These are phyloP conservation scores for Lutraria lutraria DNA, from an alignment of 2,888 invertebrate genomes.

Conservation along the genomic window DNA sequence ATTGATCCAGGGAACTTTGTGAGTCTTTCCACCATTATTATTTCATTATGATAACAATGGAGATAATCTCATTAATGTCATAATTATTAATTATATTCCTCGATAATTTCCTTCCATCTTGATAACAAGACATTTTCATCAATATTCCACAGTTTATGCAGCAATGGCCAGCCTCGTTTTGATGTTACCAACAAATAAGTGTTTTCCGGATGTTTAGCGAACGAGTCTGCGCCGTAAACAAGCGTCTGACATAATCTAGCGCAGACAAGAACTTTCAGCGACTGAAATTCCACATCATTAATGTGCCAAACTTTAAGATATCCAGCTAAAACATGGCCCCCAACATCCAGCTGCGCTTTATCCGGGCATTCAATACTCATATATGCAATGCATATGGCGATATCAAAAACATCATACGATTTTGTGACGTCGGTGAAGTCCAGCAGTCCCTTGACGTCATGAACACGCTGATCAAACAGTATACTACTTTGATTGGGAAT, in stretches of 20 bases:
- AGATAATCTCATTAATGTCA: no score
- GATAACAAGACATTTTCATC: neutral
- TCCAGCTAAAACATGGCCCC: conserved; percentile 91
- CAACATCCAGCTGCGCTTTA: conserved; percentile 84
- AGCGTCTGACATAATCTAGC: conserved; percentile 94
- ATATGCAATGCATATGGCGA: conserved; percentile 93
- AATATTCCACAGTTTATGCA: conserved; percentile 77
- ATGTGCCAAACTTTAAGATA: conserved; percentile 90
- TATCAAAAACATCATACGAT: conserved; percentile 92
- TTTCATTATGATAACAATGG: no score
- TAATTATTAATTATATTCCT: conserved; percentile 1
- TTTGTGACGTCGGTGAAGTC: conserved; percentile 95
- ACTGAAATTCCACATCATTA: conserved; percentile 89
- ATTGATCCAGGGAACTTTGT: no score
- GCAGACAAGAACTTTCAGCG: conserved; percentile 92
- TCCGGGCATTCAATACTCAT: conserved; percentile 91
- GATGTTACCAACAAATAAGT: conserved; percentile 86
- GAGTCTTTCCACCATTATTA: no score
- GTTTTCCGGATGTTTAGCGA: conserved; percentile 92
- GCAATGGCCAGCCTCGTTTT: conserved; percentile 80
- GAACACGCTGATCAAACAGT: conserved; percentile 84
- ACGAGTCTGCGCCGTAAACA: conserved; percentile 92
- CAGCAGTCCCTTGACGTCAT: conserved; percentile 91
- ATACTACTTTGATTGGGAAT: conserved; percentile 84
- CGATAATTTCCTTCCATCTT: conserved; percentile 37